Evolutionary conservation across 2,797 vertebrate genomes (phyloP).

Genomic region (Neosalanx taihuensis): DNA sequence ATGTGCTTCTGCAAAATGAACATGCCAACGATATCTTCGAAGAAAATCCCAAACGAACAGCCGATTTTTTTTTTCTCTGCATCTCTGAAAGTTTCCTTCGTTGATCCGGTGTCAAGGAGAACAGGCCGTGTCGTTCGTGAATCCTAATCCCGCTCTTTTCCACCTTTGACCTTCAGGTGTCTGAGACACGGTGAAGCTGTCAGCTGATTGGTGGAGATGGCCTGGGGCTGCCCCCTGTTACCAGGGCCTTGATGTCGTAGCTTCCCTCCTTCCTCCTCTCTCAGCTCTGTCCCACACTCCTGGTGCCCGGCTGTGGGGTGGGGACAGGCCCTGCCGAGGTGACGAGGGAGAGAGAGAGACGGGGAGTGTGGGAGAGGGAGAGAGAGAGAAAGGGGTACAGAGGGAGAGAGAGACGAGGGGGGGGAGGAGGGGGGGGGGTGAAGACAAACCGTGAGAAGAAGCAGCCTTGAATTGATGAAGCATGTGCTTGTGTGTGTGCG

Average conservation of each 20-base stretch:
- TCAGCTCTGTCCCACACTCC: too few species aligned
- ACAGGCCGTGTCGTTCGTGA: too few species aligned
- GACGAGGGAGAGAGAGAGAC: neutral
- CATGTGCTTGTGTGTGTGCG: constrained; percentile 3
- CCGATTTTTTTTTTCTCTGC: too few species aligned
- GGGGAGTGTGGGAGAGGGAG: neutral
- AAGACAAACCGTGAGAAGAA: neutral
- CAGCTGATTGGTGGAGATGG: constrained; percentile 41
- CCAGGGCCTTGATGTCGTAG: constrained; percentile 25
- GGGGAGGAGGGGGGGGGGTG: neutral
- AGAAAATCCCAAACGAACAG: too few species aligned
- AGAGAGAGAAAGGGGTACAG: too few species aligned
- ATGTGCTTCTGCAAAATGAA: too few species aligned
- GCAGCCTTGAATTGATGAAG: neutral
- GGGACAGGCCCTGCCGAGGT: too few species aligned
- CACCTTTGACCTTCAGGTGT: neutral
- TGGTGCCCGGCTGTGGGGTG: too few species aligned
- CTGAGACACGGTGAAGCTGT: constrained; percentile 21
- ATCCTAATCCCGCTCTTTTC: too few species aligned
- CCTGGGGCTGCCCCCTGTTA: constrained; percentile 48
- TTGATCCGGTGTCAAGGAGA: too few species aligned
- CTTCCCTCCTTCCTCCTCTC: constrained; percentile 42
- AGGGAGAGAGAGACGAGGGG: constrained; percentile 8
- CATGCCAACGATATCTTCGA: too few species aligned
- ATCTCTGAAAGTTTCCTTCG: too few species aligned